Conservation (phyloP, 2,888 invertebrate species). For the Orthosia gracilis region DNA sequence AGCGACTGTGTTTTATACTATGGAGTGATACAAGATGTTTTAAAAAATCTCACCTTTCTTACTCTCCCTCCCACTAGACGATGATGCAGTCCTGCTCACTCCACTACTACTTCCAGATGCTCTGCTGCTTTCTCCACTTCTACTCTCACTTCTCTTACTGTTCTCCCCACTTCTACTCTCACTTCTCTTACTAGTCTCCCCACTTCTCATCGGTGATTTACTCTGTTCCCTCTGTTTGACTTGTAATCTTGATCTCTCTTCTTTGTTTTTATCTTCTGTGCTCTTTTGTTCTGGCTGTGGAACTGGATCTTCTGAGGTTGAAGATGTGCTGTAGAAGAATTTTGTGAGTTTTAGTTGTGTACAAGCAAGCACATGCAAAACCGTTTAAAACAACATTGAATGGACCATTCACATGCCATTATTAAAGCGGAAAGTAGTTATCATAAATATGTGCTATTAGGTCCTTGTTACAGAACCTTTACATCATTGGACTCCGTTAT, state of each 20-base stretch:
- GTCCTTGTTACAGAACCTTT: too few relatives aligned
- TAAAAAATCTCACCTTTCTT: conserved; percentile 13
- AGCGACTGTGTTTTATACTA: too few relatives aligned
- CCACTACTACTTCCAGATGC: too few relatives aligned
- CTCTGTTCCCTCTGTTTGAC: conserved; percentile 1
- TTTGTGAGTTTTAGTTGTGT: neutral
- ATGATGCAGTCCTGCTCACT: neutral
- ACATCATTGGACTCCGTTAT: too few relatives aligned
- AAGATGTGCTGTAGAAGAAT: conserved; percentile 14
- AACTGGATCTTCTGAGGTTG: neutral
- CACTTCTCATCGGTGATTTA: conserved; percentile 15
- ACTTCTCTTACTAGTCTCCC: neutral
- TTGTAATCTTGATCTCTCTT: conserved; percentile 14
- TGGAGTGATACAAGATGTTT: too few relatives aligned
- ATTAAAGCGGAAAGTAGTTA: too few relatives aligned
- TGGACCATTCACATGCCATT: too few relatives aligned
- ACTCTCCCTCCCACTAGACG: conserved; percentile 2
- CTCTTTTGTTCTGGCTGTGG: conserved; percentile 15
- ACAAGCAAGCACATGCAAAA: too few relatives aligned
- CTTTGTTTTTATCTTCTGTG: conserved; percentile 22
- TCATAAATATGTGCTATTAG: too few relatives aligned
- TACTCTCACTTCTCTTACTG: neutral
- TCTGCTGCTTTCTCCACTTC: conserved; percentile 12
- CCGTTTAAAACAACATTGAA: too few relatives aligned
- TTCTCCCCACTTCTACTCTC: conserved; percentile 12